Percentiles rank a stretch among this genome's conserved stretches.
phyloP scores from a whole-genome alignment of 1,140 invertebrate species.

The Aphelinus atriplicis region DNA sequence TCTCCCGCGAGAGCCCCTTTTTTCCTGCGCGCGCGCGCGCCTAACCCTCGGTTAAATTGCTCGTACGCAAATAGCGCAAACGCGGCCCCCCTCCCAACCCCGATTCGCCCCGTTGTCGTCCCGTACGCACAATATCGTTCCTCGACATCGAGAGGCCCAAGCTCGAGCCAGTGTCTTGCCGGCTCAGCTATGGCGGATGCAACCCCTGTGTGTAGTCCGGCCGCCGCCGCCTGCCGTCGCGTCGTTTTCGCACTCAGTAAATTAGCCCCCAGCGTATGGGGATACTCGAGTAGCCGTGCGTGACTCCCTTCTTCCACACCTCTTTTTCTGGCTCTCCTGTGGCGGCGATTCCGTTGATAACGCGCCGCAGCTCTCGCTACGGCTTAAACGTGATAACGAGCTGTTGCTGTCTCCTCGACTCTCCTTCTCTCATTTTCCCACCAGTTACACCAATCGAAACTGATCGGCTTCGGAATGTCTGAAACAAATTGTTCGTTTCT shows the following conservation, averaged over 20 bases:
- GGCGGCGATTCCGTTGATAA: background rate
- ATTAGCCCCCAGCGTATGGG: constrained; percentile 32
- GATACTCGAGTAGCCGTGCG: background rate
- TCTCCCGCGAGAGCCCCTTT: constrained; percentile 26
- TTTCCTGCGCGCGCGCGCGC: constrained; percentile 25
- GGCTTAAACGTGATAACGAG: too few species aligned
- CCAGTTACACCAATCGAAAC: too few species aligned
- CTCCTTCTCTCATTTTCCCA: constrained; percentile 10
- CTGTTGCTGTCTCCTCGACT: constrained; percentile 2
- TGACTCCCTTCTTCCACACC: background rate
- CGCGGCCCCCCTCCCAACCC: too few species aligned
- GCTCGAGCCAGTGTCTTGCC: too few species aligned
- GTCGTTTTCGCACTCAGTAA: constrained; percentile 40
- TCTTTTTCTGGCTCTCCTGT: too few species aligned
- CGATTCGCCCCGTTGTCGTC: background rate
- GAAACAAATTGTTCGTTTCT: too few species aligned
- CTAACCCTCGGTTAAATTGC: constrained; percentile 25
- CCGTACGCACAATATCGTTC: background rate
- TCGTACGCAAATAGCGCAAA: background rate
- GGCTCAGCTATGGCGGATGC: too few species aligned
- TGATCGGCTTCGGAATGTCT: too few species aligned
- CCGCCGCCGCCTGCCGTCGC: constrained; percentile 20
- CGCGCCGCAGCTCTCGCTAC: background rate
- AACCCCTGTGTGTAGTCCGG: constrained; percentile 11
- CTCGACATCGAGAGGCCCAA: background rate